Percentiles rank a stretch among this genome's conserved stretches.
phyloP scores from a whole-genome alignment of 2,888 invertebrate species.

The Thecocarcelia acutangulata region DNA sequence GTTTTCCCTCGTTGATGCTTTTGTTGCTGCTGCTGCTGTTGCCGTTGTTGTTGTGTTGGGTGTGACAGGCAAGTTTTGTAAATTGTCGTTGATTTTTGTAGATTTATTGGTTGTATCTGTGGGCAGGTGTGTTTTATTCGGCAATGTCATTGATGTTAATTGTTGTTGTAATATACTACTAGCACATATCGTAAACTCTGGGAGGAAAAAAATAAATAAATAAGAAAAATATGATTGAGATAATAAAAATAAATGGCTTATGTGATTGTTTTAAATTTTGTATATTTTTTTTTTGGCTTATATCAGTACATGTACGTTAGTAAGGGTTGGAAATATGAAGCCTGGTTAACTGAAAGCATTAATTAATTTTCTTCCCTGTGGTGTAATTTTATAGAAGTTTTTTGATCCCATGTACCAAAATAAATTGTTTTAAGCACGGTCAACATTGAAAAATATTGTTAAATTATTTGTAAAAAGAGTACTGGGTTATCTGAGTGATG shows the following conservation, averaged over 20 bases:
- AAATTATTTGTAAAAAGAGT: too few species aligned
- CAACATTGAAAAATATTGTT: too few species aligned
- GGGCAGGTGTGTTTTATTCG: conserved; percentile 48
- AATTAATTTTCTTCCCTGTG: not conserved
- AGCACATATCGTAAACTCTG: conserved; percentile 66
- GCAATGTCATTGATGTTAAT: conserved; percentile 43
- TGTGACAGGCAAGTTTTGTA: conserved; percentile 56
- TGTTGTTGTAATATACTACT: conserved; percentile 42
- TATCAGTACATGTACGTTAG: not conserved
- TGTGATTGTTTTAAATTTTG: conserved; percentile 34
- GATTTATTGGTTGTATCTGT: conserved; percentile 57
- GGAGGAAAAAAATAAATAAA: not conserved
- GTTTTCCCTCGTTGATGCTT: conserved; percentile 21
- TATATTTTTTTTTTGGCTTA: too few species aligned
- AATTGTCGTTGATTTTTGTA: conserved; percentile 57
- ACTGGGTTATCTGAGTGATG: too few species aligned
- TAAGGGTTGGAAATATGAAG: too few species aligned
- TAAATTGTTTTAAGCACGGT: too few species aligned
- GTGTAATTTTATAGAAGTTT: too few species aligned
- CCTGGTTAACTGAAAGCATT: not conserved
- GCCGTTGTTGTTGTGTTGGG: conserved; percentile 27
- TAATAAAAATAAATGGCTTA: conserved; percentile 33
- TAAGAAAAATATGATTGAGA: conserved; percentile 7
- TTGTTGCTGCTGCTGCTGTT: conserved; percentile 38
- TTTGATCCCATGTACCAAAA: too few species aligned